Base-by-base conservation (phyloP, 23 tunicate genomes). In the Ciona savignyi region DNA sequence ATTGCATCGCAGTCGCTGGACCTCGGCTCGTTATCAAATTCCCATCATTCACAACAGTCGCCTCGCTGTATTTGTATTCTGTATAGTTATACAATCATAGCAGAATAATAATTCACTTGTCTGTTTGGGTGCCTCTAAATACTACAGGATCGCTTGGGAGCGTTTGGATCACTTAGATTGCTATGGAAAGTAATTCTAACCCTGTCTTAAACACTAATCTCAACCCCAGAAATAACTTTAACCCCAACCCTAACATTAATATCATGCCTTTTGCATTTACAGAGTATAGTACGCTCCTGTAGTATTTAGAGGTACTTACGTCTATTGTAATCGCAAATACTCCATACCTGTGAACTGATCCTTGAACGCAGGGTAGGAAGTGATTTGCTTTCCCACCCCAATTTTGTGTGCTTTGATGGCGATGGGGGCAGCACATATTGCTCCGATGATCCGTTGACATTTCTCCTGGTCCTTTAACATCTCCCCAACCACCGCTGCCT, bases 341-440 rank as follows among this genome's bases (percentile, higher is more conserved):
- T n/a, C n/a, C 56, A n/a, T 19, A 90, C 85, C 97, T 74, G 74
- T 84, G 67, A 90, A 4, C 65, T 75, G 34, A 23, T 74, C 78
- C 63, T 79, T 86, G n/a, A 83, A 30, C 1, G 82, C 66, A 27
- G 97, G 97, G 70, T 90, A 74, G 2, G 86, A 90, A 2, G 97
- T 90, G 27, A 79, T n/a, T 2, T 68, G 48, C 29, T 42, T 83
- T 3, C 82, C 89, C 11, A 25, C 27, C 1, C 70, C 63, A 21
- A 90, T 77, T 15, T 78, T 77, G 68, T 90, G 97, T 26, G 89
- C 72, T 74, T 90, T 90, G 25, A 90, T 56, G 24, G 85, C 97
- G 20, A 83, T 74, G 0, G 97, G 97, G 19, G 97, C 97, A 28
- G 97, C 97, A 78, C 97, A 90, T 66, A 90, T 90, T 35, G 97